Evolutionary conservation across 2,797 vertebrate genomes (phyloP).

Genomic region (Serranus cabrilla): DNA sequence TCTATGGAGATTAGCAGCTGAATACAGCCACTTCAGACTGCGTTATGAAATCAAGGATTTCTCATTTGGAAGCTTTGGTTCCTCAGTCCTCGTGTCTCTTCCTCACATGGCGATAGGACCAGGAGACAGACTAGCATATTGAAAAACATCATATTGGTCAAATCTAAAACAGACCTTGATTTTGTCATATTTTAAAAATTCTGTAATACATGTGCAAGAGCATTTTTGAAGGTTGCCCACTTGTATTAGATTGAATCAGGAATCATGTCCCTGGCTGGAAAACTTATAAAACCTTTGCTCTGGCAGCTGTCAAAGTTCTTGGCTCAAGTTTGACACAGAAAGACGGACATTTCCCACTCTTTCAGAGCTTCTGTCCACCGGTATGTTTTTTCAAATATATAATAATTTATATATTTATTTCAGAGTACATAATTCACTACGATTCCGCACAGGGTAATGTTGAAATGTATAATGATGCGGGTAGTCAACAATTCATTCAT

Average conservation of each 20-base stretch:
- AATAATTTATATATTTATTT: slow-evolving; percentile 41
- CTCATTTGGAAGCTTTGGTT: too few relatives aligned
- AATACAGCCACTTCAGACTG: too few relatives aligned
- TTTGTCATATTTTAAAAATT: slow-evolving; percentile 16
- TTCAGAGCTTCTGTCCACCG: slow-evolving; percentile 17
- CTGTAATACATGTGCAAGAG: not conserved
- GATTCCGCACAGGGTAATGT: slow-evolving; percentile 19
- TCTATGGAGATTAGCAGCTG: too few relatives aligned
- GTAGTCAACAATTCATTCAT: slow-evolving; percentile 72
- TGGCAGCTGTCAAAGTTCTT: slow-evolving; percentile 39
- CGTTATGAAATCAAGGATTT: too few relatives aligned
- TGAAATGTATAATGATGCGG: slow-evolving; percentile 62
- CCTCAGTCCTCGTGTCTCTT: too few relatives aligned
- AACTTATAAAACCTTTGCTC: slow-evolving; percentile 19
- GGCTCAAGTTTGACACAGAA: slow-evolving; percentile 14
- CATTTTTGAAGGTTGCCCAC: slow-evolving; percentile 19
- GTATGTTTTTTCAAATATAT: slow-evolving; percentile 9
- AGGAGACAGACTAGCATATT: too few relatives aligned
- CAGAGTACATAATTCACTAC: slow-evolving; percentile 41
- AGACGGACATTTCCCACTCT: not conserved
- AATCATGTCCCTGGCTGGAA: slow-evolving; percentile 32
- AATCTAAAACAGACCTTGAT: slow-evolving; percentile 4
- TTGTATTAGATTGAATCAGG: slow-evolving; percentile 10
- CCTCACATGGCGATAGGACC: too few relatives aligned
- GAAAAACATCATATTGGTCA: not conserved